Evolutionary conservation across 2,888 invertebrate species (phyloP).

Genomic region (Saturnia pavonia): DNA sequence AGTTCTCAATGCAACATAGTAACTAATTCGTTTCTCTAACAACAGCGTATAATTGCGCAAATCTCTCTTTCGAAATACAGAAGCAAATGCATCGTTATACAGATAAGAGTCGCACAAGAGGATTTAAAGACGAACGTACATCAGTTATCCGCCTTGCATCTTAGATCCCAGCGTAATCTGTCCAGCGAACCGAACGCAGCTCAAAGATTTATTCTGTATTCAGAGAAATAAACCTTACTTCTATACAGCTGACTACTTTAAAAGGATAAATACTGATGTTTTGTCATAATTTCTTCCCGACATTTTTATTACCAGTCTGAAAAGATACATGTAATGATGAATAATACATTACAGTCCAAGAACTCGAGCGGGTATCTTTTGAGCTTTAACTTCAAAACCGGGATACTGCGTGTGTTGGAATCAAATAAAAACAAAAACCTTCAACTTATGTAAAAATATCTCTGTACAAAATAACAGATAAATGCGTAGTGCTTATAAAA

Average conservation of each 20-base stretch:
- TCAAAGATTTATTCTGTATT: constrained; percentile 37
- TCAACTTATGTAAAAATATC: no score
- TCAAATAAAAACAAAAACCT: no score
- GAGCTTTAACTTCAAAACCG: no score
- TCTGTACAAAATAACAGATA: no score
- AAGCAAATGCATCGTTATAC: constrained; percentile 22
- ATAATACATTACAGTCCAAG: no score
- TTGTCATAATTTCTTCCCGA: background rate
- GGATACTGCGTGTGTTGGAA: no score
- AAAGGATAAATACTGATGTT: background rate
- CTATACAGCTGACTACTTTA: constrained; percentile 21
- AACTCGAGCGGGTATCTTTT: no score
- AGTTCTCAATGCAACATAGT: background rate
- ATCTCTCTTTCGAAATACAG: constrained; percentile 22
- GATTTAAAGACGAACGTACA: constrained; percentile 26
- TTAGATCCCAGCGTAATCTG: constrained; percentile 38
- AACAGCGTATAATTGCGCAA: background rate
- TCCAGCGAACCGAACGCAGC: constrained; percentile 37
- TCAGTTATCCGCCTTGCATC: constrained; percentile 46
- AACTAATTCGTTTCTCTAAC: background rate
- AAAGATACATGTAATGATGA: no score
- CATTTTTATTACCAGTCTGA: background rate
- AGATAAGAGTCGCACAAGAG: constrained; percentile 30
- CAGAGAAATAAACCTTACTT: constrained; percentile 33
- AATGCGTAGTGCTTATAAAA: no score